Conservation (phyloP, 2,797 vertebrate species). For the Myotis myotis region DNA sequence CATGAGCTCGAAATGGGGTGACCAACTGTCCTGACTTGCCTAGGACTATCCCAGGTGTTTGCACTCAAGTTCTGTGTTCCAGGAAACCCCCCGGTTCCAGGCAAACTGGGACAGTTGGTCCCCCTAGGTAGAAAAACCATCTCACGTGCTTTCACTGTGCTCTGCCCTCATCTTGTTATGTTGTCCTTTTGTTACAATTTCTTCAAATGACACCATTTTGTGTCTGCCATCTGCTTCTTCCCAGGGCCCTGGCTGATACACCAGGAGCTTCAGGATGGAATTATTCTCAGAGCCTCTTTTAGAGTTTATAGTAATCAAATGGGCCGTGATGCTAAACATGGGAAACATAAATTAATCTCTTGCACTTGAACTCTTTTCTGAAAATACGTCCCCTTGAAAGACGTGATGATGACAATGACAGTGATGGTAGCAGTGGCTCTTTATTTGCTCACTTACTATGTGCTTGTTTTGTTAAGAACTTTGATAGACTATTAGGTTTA, state of each 20-base stretch:
- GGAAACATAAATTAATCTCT: neutral
- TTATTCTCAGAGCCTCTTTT: neutral
- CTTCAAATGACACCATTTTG: neutral
- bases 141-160: neutral
- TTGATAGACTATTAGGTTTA: accelerated
- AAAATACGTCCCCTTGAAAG: neutral
- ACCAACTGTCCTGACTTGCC: neutral
- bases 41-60: neutral
- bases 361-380: too few relatives aligned
- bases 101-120: neutral
- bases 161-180: neutral
- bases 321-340: neutral
- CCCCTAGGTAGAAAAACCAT: neutral
- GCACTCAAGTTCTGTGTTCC: neutral
- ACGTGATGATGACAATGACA: neutral
- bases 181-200: neutral
- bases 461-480: neutral
- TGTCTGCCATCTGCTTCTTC: neutral
- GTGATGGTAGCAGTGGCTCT: neutral
- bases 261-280: neutral
- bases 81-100: neutral
- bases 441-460: neutral
- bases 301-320: neutral
- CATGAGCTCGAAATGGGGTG: neutral
- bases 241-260: neutral